Conservation (phyloP, 1,140 invertebrate genomes). For the Bombus waltoni region DNA sequence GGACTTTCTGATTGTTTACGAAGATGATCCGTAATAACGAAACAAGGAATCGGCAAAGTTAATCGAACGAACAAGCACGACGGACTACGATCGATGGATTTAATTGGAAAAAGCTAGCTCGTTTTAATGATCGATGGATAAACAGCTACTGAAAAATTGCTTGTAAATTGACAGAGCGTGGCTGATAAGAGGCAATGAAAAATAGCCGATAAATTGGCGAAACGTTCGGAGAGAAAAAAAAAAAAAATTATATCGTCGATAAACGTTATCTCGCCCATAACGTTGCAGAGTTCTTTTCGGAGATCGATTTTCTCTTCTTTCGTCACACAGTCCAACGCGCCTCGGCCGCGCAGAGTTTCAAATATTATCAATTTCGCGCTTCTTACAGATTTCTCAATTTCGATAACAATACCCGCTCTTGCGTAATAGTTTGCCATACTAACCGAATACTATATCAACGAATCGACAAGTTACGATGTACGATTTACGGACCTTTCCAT, state of each 20-base stretch:
- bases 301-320: not conserved
- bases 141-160: not conserved
- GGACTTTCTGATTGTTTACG: not conserved
- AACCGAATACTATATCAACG: no score
- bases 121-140: not conserved
- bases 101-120: not conserved
- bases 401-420: not conserved
- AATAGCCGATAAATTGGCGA: constrained; percentile 16
- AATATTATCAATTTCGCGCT: no score
- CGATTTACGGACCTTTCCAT: no score
- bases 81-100: not conserved
- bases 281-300: not conserved
- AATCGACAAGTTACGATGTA: no score
- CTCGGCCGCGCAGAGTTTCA: no score
- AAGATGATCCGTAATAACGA: not conserved
- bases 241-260: not conserved
- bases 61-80: not conserved
- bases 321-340: not conserved
- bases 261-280: not conserved
- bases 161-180: not conserved
- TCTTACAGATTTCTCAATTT: not conserved
- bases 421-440: no score
- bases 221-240: not conserved
- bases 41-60: not conserved
- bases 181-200: constrained; percentile 1